These are phyloP conservation scores for Drosophila diplacantha DNA, from an alignment of 2,888 invertebrate species.

Conservation along the genomic window DNA sequence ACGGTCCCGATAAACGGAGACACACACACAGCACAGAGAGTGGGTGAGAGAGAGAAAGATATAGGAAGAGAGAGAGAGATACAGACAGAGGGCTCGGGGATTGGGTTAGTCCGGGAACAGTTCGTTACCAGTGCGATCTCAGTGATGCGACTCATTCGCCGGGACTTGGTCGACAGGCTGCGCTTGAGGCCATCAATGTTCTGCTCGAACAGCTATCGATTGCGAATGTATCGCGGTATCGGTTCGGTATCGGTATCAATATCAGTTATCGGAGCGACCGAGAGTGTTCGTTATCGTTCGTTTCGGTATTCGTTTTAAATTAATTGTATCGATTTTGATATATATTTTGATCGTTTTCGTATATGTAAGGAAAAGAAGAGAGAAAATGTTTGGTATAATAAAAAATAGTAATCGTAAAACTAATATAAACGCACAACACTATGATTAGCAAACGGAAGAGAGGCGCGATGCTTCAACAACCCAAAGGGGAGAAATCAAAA, in stretches of 20 bases:
- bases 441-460: constrained; percentile 5
- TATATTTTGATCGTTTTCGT: constrained; percentile 14
- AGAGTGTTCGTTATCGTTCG: constrained; percentile 15
- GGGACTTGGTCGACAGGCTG: constrained; percentile 86
- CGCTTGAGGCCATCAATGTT: constrained; percentile 91
- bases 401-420: constrained; percentile 32
- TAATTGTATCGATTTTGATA: constrained; percentile 27
- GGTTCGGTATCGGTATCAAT: constrained; percentile 7
- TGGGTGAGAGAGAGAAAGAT: not conserved
- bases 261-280: constrained; percentile 5
- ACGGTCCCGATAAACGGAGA: constrained; percentile 28
- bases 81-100: constrained; percentile 5
- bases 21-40: constrained; percentile 25
- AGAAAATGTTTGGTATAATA: constrained; percentile 51
- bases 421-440: constrained; percentile 20
- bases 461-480: constrained; percentile 6
- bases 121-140: constrained; percentile 88
- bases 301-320: constrained; percentile 25
- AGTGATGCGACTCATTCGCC: constrained; percentile 89
- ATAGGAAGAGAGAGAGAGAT: constrained; percentile 7
- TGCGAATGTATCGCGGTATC: constrained; percentile 44
- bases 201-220: constrained; percentile 88
- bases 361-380: constrained; percentile 66
- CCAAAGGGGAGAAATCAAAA: not conserved
- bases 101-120: constrained; percentile 75